Base-by-base conservation (phyloP, 2,888 invertebrate genomes). In the Notodonta dromedarius region DNA sequence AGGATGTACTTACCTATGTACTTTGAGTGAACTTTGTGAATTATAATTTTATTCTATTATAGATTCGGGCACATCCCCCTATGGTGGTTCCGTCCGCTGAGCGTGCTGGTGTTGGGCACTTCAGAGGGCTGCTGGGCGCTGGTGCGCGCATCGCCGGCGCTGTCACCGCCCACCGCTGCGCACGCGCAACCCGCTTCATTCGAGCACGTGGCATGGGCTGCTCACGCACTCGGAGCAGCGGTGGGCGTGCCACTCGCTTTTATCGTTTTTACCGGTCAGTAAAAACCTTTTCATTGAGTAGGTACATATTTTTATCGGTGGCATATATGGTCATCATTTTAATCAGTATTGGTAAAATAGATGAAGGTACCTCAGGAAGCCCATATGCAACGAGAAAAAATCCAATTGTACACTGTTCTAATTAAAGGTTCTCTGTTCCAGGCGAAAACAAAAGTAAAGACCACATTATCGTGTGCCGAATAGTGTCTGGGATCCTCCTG, bases 181-280 rank as follows among this genome's bases (percentile, higher is more conserved):
- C 77, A 74, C 50, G 69, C 74, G 14, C 73, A 69, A 4, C 12
- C 52, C 13, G 65, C 63, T 12, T 57, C 71, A 13, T 67, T 70
- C 57, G 84, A 83, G 16, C 83, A 85, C 69, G 94, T 96, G 65
- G 96, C 96, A 51, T 95, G 96, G 95, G 94, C 96, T 0, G 96
- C 97, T 6, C 97, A 97, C 79, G 89, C 94, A 14, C 94, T 95
- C 7, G 97, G 97, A 5, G 96, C 96, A 4, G 82, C 95, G 0
- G 93, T 95, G 0, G 97, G 97, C 0, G 86, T 96, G 2, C 88
- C 96, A 7, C 77, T 96, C 4, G 96, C 95, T 7, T 94, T 96
- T 61, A 83, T 95, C 12, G 83, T 95, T 11, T 96, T 94, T 71
- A 89, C 83, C 57, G 93, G 91, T 93, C 60, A 71, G 80, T 59